A percentile compares a stretch with the other conserved stretches of the same genome.
These are phyloP conservation scores for Hirtodrosophila alboralis DNA, from an alignment of 2,888 invertebrate species.

Conservation along the genomic window DNA sequence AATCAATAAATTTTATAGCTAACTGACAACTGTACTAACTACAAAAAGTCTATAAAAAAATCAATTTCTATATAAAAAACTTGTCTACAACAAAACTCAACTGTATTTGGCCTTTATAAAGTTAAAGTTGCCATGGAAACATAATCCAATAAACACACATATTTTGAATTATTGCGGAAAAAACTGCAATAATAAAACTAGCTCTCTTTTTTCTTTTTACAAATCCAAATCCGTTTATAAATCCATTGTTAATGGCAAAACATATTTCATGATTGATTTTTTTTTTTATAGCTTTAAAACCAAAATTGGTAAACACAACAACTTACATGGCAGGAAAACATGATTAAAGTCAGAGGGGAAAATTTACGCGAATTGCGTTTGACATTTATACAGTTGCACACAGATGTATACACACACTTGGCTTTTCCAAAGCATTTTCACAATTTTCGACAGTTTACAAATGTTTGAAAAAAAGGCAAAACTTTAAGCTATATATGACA, in stretches of 20 bases:
- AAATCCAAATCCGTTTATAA: constrained; percentile 66
- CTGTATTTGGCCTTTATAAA: constrained; percentile 4
- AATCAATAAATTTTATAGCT: too few relatives aligned
- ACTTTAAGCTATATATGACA: constrained; percentile 35
- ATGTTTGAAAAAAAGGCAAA: too few relatives aligned
- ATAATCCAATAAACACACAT: constrained; percentile 34
- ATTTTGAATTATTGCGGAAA: constrained; percentile 53
- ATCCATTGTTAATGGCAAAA: constrained; percentile 67
- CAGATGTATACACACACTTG: not conserved
- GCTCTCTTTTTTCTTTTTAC: constrained; percentile 15
- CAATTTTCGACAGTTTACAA: constrained; percentile 36
- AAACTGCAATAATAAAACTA: constrained; percentile 10
- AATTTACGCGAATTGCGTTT: constrained; percentile 8
- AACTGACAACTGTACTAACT: too few relatives aligned
- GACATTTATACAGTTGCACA: constrained; percentile 26
- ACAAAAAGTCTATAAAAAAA: too few relatives aligned
- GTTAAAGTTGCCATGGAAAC: constrained; percentile 47
- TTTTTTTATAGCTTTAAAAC: constrained; percentile 15
- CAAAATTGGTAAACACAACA: constrained; percentile 48
- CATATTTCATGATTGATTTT: constrained; percentile 75
- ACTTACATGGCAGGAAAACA: constrained; percentile 16
- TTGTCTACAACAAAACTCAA: too few relatives aligned
- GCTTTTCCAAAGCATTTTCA: constrained; percentile 38
- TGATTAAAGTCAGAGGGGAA: not conserved
- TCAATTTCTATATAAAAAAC: too few relatives aligned